Percentiles rank a stretch among this genome's conserved stretches.
phyloP scores from a whole-genome alignment of 2,888 invertebrate genomes.

The Cheilosia urbana region DNA sequence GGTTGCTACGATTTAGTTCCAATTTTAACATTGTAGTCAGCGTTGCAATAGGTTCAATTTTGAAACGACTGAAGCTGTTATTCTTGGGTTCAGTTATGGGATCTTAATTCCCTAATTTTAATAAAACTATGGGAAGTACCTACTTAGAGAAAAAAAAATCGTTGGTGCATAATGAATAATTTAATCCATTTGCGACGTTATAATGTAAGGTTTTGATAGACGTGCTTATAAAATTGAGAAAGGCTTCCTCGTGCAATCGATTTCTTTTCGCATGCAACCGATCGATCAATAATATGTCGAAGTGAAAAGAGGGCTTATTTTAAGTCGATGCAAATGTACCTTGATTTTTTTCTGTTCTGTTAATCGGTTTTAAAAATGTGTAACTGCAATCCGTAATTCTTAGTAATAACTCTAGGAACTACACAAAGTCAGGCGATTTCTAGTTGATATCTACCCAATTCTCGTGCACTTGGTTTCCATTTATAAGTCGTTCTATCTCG shows the following conservation, averaged over 20 bases:
- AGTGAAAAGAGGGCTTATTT: conserved; percentile 52
- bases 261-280: not conserved
- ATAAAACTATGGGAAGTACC: not conserved
- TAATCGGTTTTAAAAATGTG: not conserved
- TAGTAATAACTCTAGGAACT: too few relatives aligned
- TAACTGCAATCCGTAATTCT: not conserved
- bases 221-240: conserved; percentile 18
- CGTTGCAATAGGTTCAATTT: too few relatives aligned
- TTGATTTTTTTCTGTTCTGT: conserved; percentile 1
- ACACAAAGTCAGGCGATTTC: too few relatives aligned
- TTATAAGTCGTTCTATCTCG: too few relatives aligned
- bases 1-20: not conserved
- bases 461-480: too few relatives aligned
- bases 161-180: not conserved
- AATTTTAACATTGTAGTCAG: too few relatives aligned
- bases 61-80: too few relatives aligned
- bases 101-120: not conserved
- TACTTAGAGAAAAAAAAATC: not conserved
- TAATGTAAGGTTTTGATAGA: conserved; percentile 48
- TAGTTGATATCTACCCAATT: too few relatives aligned
- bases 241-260: conserved; percentile 62
- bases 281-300: conserved; percentile 41
- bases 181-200: conserved; percentile 31
- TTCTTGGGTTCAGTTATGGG: too few relatives aligned
- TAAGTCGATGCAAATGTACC: not conserved